A percentile compares a stretch with the other conserved stretches of the same genome.
Evolutionary conservation across 1,140 invertebrate species (phyloP).

Genomic region (Paraescarpia echinospica): DNA sequence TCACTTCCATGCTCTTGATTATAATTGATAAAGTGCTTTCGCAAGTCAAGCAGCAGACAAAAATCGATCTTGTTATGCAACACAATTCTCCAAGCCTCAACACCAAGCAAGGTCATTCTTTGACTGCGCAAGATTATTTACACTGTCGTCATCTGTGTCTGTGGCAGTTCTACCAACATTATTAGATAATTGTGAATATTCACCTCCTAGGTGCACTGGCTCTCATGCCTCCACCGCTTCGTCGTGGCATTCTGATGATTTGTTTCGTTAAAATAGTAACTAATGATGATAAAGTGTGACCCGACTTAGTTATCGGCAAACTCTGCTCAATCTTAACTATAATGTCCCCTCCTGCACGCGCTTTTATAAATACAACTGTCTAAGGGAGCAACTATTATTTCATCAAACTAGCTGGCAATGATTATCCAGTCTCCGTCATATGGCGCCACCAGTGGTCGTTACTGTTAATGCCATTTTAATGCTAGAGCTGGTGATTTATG

Average conservation of each 20-base stretch:
- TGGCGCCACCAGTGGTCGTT: too few relatives aligned
- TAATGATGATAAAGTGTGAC: background rate
- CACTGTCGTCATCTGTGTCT: background rate
- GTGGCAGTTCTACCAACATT: background rate
- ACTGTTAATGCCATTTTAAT: too few relatives aligned
- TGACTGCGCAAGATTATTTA: background rate
- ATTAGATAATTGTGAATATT: background rate
- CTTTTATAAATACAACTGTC: background rate
- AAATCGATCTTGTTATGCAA: background rate
- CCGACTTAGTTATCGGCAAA: background rate
- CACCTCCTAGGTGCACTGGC: background rate
- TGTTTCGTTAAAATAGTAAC: background rate
- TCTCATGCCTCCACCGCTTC: constrained; percentile 14
- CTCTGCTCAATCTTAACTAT: background rate
- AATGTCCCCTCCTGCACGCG: background rate
- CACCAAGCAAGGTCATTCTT: background rate
- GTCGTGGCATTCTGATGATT: constrained; percentile 17
- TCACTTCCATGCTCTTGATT: background rate
- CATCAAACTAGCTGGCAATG: background rate
- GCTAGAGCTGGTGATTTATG: too few relatives aligned
- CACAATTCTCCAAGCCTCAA: background rate
- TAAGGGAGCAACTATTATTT: background rate
- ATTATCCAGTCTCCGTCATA: too few relatives aligned
- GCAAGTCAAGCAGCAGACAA: background rate
- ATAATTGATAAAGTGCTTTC: background rate